A percentile compares a stretch with the other conserved stretches of the same genome.
These are phyloP conservation scores for Triplophysa bombifrons DNA, from an alignment of 2,797 vertebrate genomes.

Conservation along the genomic window DNA sequence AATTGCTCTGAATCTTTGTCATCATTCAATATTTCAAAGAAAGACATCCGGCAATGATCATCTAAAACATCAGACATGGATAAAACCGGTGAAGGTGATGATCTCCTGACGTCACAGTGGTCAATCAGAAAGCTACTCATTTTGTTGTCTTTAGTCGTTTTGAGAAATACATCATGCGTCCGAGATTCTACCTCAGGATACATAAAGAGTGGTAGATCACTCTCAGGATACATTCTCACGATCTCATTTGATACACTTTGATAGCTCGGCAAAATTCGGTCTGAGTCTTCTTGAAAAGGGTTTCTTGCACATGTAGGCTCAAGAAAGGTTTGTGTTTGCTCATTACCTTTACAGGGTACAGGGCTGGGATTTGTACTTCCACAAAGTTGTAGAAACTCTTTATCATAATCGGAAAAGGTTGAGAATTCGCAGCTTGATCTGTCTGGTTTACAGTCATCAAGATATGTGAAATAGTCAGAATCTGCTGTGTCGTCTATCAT, in stretches of 20 bases:
- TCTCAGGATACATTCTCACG: constrained; percentile 43
- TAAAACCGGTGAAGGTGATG: constrained; percentile 51
- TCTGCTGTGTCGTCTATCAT: constrained; percentile 69
- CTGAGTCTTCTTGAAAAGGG: constrained; percentile 44
- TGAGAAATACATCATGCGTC: constrained; percentile 34
- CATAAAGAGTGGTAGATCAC: constrained; percentile 36
- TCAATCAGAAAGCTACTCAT: constrained; percentile 43
- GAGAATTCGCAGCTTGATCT: constrained; percentile 75
- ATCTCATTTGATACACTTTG: constrained; percentile 57
- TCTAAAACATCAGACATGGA: constrained; percentile 54
- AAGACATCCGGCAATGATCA: constrained; percentile 51
- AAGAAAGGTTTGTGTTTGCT: constrained; percentile 35
- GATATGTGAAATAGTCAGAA: constrained; percentile 77
- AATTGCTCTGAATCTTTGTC: constrained; percentile 56
- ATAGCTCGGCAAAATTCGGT: constrained; percentile 54
- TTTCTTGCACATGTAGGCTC: constrained; percentile 31
- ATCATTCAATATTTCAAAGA: constrained; percentile 65
- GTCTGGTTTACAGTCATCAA: constrained; percentile 74
- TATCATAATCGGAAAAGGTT: constrained; percentile 73
- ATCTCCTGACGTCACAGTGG: constrained; percentile 29
- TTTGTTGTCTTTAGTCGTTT: constrained; percentile 34
- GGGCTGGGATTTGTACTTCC: constrained; percentile 64
- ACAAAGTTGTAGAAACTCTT: constrained; percentile 68
- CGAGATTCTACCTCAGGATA: constrained; percentile 29
- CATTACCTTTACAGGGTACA: constrained; percentile 54